A percentile compares a stretch with the other conserved stretches of the same genome.
Evolutionary conservation across 2,113 vertebrate species (phyloP).

Genomic region (Odocoileus hemionus): DNA sequence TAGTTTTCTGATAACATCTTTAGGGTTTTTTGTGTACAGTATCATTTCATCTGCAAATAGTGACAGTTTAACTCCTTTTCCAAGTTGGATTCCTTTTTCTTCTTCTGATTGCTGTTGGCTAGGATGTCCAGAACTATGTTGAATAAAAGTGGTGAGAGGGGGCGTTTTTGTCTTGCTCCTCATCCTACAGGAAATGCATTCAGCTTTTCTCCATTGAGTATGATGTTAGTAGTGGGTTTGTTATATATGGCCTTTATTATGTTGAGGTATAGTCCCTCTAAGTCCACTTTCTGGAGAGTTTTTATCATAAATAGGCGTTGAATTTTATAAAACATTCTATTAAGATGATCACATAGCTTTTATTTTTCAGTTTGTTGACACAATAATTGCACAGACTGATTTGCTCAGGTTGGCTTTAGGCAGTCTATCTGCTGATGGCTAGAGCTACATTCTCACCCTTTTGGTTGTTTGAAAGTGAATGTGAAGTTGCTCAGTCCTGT

Average conservation of each 20-base stretch:
- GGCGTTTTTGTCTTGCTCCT: neutral
- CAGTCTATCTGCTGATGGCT: neutral
- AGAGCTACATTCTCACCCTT: neutral
- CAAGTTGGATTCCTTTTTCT: neutral
- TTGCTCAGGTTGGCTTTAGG: neutral
- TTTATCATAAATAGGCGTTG: neutral
- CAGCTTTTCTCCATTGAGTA: neutral
- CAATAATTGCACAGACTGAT: neutral
- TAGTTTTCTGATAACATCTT: neutral
- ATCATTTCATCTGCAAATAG: neutral
- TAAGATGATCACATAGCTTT: neutral
- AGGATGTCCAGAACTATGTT: neutral
- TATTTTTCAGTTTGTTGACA: neutral
- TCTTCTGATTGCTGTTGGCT: neutral
- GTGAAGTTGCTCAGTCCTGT: neutral
- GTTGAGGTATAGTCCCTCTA: neutral
- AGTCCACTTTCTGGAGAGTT: neutral
- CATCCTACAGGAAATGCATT: neutral
- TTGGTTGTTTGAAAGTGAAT: no score
- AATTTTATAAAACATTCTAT: neutral
- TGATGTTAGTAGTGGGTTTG: neutral
- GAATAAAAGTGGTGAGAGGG: neutral
- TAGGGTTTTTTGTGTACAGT: neutral
- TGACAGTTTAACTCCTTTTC: neutral
- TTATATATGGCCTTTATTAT: neutral